These are phyloP conservation scores for Leuciscus idus DNA, from an alignment of 2,113 vertebrate genomes.

Conservation along the genomic window DNA sequence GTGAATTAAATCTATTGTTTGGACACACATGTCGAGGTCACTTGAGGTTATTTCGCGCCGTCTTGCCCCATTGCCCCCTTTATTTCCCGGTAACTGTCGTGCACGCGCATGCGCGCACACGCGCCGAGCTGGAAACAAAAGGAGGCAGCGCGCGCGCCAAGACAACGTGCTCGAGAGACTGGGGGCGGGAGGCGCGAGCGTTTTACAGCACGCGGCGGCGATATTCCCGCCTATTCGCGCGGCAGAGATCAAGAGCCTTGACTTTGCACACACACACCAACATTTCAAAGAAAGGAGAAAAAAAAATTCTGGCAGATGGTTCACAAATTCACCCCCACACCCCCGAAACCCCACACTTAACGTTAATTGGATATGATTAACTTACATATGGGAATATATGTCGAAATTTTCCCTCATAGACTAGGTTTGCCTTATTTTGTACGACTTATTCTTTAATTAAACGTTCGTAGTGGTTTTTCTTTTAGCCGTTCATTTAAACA, in stretches of 20 bases:
- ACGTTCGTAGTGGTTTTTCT: not conserved
- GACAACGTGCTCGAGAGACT: slow-evolving; percentile 37
- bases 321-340: not conserved
- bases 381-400: not conserved
- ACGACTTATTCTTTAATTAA: not conserved
- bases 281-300: not conserved
- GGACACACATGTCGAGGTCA: slow-evolving; percentile 25
- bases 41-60: not conserved
- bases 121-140: slow-evolving; percentile 49
- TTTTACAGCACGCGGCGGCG: slow-evolving; percentile 12
- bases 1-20: slow-evolving; percentile 13
- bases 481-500: not conserved
- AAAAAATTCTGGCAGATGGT: not conserved
- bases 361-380: not conserved
- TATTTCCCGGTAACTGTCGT: not conserved
- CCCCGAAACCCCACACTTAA: not conserved
- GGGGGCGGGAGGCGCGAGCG: slow-evolving; percentile 40
- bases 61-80: slow-evolving; percentile 14
- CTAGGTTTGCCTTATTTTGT: not conserved
- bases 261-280: not conserved
- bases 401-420: not conserved
- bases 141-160: slow-evolving; percentile 39
- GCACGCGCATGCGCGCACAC: slow-evolving; percentile 42
- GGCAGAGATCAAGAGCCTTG: slow-evolving; percentile 28
- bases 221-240: slow-evolving; percentile 59